Evolutionary conservation across 2,113 vertebrate species (phyloP), one percentile per base, ranked within the genome.

Genomic region (Solea solea): DNA sequence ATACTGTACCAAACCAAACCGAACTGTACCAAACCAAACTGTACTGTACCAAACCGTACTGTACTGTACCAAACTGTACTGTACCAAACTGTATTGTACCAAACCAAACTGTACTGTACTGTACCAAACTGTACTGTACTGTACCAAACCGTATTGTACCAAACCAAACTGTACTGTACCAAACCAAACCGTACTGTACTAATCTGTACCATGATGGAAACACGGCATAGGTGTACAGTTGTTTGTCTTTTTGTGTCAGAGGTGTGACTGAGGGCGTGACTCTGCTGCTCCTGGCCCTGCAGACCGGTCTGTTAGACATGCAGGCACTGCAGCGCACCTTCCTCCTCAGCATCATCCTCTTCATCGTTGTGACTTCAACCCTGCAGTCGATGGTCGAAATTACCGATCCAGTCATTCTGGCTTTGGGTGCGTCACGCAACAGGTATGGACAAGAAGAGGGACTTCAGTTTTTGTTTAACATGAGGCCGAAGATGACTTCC

Each of bases 291-390:
- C 93, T 96, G 44, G 95, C 95, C 15, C 90, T 96, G 40, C 95
- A 96, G 90, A 96, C 95, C 0, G 95, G 94, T 55, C 93, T 96
- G 70, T 82, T 96, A 14, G 94, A 95, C 42, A 93, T 96, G 92
- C 92, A 95, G 72, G 85, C 94, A 0, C 88, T 95, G 58, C 95
- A 96, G 73, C 91, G 95, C 72, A 95, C 95, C 82, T 96, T 96
- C 91, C 95, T 96, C 67, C 95, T 96, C 87, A 95, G 94, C 86
- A 95, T 96, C 91, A 96, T 96, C 92, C 94, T 96, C 90, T 96
- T 96, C 92, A 96, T 96, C 3, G 94, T 96, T 54, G 89, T 94
- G 46, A 96, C 95, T 0, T 96, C 95, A 56, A 95, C 95, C 8
- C 85, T 96, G 60, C 95, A 96, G 89, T 96, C 95, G 25, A 95